Base-by-base conservation (phyloP, 2,888 invertebrate genomes). In the Cantharis lateralis region DNA sequence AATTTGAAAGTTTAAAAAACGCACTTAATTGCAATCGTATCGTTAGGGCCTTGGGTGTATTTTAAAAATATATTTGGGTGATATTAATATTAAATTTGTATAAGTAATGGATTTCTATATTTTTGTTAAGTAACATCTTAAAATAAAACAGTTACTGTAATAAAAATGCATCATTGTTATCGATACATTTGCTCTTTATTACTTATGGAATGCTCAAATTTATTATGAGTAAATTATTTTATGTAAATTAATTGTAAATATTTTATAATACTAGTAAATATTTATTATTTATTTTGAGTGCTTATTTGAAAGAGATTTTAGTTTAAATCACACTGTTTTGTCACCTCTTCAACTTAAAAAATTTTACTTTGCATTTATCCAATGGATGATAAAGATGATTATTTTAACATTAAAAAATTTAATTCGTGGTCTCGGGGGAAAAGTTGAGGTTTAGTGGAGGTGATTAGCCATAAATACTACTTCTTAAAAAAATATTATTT, bases 81-180 rank as follows among this genome's bases (percentile, higher is more conserved):
- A 70, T 70, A 48, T 70, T 32, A 70, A 70, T 48, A 18, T 70
- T 16, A 69, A 68, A 24, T 24, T 68, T 26, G 15, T 26, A 68
- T 10, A 15, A 26, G 68, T 48, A 48, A 48, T 48, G 48, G n/a
- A 48, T 48, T 48, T 48, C n/a, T 48, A 48, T 48, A 48, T 48
- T 48, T 48, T 48, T 48, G 48, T 48, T 48, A 48, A 48, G 48
- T 48, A 48, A n/a, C 48, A n/a, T 48, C 48, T n/a, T 48, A 48
- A 48, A 48, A 48, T 48, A 48, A 48, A 48, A n/a, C 48, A 48
- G 48, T 48, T 48, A n/a, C n/a, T 48, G n/a, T 48, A 48, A 48
- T 48, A 48, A 48, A n/a, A 48, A 48, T 48, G 48, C n/a, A 48
- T 48, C n/a, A n/a, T 48, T 48, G n/a, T 48, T 48, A 48, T n/a